Conservation (phyloP, 1,140 invertebrate genomes). For the Temnothorax nylanderi region DNA sequence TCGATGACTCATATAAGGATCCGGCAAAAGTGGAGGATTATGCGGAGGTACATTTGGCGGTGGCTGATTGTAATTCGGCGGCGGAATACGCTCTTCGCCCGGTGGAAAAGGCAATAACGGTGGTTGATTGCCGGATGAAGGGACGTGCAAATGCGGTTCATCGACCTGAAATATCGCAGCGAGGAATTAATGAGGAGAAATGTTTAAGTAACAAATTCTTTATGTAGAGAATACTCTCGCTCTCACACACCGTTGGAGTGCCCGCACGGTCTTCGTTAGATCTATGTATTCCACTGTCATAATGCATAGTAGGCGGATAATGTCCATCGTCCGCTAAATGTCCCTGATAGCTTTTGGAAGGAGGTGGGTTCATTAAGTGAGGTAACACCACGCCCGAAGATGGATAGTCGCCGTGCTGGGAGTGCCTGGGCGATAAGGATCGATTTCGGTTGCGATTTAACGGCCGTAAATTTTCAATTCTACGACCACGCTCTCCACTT, state of each 20-base stretch:
- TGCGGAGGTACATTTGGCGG: constrained; percentile 80
- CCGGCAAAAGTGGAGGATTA: constrained; percentile 81
- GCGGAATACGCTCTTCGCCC: constrained; percentile 82
- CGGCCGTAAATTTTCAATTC: constrained; percentile 80
- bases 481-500: constrained; percentile 78
- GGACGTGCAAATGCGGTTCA: constrained; percentile 82
- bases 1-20: constrained; percentile 83
- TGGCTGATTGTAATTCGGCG: constrained; percentile 81
- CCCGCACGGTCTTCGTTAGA: constrained; percentile 88
- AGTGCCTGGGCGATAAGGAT: constrained; percentile 81
- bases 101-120: constrained; percentile 83
- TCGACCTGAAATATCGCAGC: constrained; percentile 77
- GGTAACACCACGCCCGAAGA: constrained; percentile 67
- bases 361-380: constrained; percentile 79
- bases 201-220: background rate
- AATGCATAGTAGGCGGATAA: constrained; percentile 82
- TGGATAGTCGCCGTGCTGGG: constrained; percentile 79
- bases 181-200: background rate
- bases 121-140: constrained; percentile 76
- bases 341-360: constrained; percentile 79
- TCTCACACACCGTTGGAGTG: constrained; percentile 88
- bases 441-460: constrained; percentile 80
- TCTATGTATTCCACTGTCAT: constrained; percentile 81
- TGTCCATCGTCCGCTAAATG: constrained; percentile 77
- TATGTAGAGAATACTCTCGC: constrained; percentile 69